phyloP scores from a whole-genome alignment of 2,113 vertebrate species.

The Neotoma lepida region DNA sequence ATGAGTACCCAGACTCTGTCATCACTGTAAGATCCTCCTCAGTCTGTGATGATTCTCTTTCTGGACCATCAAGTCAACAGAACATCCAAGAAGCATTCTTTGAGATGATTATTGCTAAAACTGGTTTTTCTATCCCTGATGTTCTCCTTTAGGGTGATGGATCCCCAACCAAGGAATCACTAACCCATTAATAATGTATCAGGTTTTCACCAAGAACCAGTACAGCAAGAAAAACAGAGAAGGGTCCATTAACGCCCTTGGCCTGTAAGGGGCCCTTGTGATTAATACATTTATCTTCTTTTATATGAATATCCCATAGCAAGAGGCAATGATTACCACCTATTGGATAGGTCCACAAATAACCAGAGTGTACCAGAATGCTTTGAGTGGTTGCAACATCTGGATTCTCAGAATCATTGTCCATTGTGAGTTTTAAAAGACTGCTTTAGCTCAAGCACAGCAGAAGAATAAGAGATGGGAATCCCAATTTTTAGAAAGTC shows the following conservation, averaged over 20 bases:
- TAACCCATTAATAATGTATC: background rate
- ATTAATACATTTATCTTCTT: conserved; percentile 56
- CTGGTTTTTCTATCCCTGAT: background rate
- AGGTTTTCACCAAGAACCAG: background rate
- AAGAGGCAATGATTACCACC: conserved; percentile 31
- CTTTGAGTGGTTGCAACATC: background rate
- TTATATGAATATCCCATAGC: background rate
- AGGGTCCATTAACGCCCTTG: background rate
- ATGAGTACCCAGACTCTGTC: accelerated
- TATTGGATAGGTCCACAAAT: background rate
- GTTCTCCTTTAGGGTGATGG: conserved; percentile 18
- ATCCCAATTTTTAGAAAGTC: conserved; percentile 29
- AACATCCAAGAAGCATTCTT: background rate
- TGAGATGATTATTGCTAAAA: conserved; percentile 49
- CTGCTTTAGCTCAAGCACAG: background rate
- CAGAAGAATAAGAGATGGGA: background rate
- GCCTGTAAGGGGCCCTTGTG: conserved; percentile 13
- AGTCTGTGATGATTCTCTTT: background rate
- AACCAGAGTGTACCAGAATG: background rate
- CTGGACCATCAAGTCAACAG: background rate
- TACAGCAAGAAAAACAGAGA: background rate
- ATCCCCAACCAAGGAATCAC: background rate
- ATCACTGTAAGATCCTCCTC: background rate
- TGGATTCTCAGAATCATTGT: background rate
- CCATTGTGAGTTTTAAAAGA: conserved; percentile 30